Evolutionary conservation across 2,113 vertebrate genomes (phyloP), one percentile per base, ranked within the genome.

Genomic region (Ochotona princeps): DNA sequence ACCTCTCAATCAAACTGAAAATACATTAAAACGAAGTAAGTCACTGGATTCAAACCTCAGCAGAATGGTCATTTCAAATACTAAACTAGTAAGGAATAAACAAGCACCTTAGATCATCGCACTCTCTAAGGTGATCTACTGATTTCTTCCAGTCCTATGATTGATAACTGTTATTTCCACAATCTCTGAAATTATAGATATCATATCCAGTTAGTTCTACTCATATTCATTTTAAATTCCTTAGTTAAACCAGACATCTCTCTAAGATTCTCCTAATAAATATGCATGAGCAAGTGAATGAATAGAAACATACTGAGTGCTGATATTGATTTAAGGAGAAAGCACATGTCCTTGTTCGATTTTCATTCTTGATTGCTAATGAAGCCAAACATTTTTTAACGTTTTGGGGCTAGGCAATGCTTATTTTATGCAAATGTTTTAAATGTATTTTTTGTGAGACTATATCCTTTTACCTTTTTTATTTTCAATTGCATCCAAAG

Each of bases 381-480:
- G 10, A 93, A 69, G 20, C 30, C 28, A 76, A 80, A 72, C 7
- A 49, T 83, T 75, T 78, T 63, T 6, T 70, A 54, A 28, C n/a
- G 1, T 70, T 21, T 87, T 83, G 32, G 47, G 18, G 20, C 32
- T 30, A 93, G 8, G 11, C 2, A 49, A 74, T 67, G 38, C 20
- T 79, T 84, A 70, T 74, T 85, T 93, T 38, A 83, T 76, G 54
- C n/a, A 32, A 67, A 72, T n/a, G 82, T 57, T 57, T 57, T 57
- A 57, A 57, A 57, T 17, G 14, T 57, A 17, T 17, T 57, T 57
- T 57, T 57, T 57, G 83, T 65, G 49, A 28, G 5, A 35, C 73
- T 44, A 32, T 87, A 11, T 60, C 28, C 83, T 86, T 94, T 97
- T 97, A 98, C 98, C 98, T 97, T 97, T 91, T 83, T 89, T 89